Percentiles rank a stretch among this genome's conserved stretches.
Evolutionary conservation across 2,113 vertebrate genomes (phyloP).

Genomic region (Saguinus midas): DNA sequence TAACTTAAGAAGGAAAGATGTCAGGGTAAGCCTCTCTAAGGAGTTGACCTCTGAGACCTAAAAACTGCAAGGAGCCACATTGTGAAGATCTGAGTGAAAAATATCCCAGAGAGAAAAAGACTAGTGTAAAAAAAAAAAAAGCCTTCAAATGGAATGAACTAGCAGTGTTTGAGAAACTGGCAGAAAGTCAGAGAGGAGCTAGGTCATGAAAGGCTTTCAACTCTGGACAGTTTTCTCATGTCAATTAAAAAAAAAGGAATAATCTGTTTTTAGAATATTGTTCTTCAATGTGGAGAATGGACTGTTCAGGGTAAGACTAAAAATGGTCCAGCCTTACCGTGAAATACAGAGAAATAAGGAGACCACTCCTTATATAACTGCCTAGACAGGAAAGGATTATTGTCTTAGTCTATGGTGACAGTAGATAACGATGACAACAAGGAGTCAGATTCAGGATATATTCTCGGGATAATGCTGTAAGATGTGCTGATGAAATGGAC

Average conservation of each 20-base stretch:
- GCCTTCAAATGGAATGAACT: not conserved
- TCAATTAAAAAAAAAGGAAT: not conserved
- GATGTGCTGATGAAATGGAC: not conserved
- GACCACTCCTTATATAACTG: not conserved
- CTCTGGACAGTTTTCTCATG: not conserved
- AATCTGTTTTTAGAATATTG: not conserved
- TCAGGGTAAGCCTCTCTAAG: not conserved
- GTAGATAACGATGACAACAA: not conserved
- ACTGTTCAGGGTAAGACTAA: not conserved
- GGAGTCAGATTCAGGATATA: not conserved
- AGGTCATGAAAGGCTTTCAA: not conserved
- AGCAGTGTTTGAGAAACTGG: not conserved
- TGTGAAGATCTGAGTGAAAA: slow-evolving; percentile 4
- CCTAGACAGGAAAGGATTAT: not conserved
- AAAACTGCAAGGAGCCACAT: not conserved
- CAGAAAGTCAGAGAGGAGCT: not conserved
- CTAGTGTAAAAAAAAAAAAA: not conserved
- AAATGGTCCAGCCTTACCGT: not conserved
- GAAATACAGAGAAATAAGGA: not conserved
- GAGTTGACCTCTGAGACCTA: not conserved
- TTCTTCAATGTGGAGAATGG: not conserved
- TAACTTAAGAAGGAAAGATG: slow-evolving; percentile 1
- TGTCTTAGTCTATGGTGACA: not conserved
- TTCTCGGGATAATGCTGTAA: not conserved
- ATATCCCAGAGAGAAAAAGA: not conserved